Conservation (phyloP, 2,113 vertebrate species). For the Heterocephalus glaber region DNA sequence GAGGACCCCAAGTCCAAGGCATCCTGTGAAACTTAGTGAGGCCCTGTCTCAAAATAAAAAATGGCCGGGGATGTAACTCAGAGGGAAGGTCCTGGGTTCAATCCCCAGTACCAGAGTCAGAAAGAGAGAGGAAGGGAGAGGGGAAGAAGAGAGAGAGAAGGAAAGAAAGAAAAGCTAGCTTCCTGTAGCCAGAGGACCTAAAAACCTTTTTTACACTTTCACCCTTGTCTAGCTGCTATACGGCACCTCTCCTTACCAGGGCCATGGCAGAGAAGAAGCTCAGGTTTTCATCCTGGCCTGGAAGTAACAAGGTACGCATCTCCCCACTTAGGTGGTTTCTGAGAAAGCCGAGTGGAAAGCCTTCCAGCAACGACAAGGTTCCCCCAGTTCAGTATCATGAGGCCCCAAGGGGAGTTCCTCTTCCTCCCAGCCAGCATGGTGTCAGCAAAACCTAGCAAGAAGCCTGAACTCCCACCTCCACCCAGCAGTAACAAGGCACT, state of each 20-base stretch:
- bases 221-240: not conserved
- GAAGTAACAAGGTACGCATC: not conserved
- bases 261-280: not conserved
- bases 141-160: not conserved
- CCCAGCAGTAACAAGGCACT: not conserved
- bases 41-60: not conserved
- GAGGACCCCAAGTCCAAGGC: not conserved
- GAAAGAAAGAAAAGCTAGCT: not conserved
- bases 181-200: not conserved
- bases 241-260: not conserved
- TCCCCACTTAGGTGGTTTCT: not conserved
- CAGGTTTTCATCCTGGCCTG: not conserved
- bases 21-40: not conserved
- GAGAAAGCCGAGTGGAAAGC: not conserved
- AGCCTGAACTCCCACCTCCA: not conserved
- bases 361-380: not conserved
- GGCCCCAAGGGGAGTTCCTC: not conserved
- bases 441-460: not conserved
- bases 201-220: not conserved
- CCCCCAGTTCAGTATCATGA: no score
- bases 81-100: not conserved
- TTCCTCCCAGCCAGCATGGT: not conserved
- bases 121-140: not conserved
- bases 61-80: not conserved
- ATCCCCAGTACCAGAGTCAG: not conserved